Evolutionary conservation across 2,888 invertebrate species (phyloP), one percentile per base, ranked within the genome.

Genomic region (Spilosoma lubricipeda): DNA sequence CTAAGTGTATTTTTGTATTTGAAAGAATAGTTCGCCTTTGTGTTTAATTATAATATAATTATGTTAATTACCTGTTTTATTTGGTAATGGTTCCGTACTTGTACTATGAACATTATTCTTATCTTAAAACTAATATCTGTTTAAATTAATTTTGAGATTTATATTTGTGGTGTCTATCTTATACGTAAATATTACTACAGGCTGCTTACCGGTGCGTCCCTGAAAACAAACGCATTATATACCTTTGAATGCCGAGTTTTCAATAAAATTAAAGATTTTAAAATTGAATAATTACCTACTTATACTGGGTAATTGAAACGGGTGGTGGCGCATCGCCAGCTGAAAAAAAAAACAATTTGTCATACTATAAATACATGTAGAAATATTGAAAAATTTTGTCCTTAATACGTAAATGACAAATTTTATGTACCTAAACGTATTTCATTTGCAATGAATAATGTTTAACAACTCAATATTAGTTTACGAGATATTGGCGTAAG

Each of bases 1-100:
- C n/a, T 64, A 42, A 75, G 67, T 74, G n/a, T n/a, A 36, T 36
- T 76, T 65, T 77, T 30, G 36, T 67, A n/a, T 7, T 11, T 56
- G 30, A 13, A 63, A 65, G 33, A 39, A 79, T 77, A 82, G 79
- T 82, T 79, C 79, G 82, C 74, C 78, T 80, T 81, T 80, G 75
- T 81, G 45, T 39, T 42, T 2, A 3, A n/a, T 66, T 69, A 33
- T 33, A 42, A 3, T 30, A 66, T 67, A 30, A 45, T 52, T 27
- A 18, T 70, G 3, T 76, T 70, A 75, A 33, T 83, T 82, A 83
- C 83, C 80, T 83, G 30, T 72, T 66, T 67, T 71, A 66, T 30
- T 39, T 4, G 52, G 5, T 67, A 39, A 20, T 69, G 30, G 3
- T 72, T 72, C 77, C 77, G 67, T 69, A 52, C 45, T 70, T 33